phyloP scores from a whole-genome alignment of 2,888 invertebrate genomes.

The Coelinius sp. region DNA sequence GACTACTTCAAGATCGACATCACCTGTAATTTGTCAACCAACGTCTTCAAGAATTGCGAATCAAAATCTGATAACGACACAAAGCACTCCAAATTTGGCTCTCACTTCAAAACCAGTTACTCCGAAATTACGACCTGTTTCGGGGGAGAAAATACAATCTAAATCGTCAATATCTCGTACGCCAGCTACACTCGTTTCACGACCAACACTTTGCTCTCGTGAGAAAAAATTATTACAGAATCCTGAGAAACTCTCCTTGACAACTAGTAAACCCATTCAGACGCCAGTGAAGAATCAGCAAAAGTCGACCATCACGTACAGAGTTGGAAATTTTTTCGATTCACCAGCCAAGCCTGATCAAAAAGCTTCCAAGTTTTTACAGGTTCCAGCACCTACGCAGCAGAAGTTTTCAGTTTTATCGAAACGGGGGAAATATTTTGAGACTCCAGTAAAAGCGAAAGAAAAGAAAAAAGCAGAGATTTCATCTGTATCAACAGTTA shows the following conservation, averaged over 20 bases:
- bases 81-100: neutral
- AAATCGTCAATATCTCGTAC: neutral
- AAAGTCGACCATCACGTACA: neutral
- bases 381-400: neutral
- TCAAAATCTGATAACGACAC: neutral
- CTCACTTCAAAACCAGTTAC: neutral
- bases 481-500: neutral
- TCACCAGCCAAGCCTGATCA: neutral
- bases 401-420: neutral
- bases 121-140: neutral
- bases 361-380: neutral
- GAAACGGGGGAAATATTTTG: neutral
- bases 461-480: neutral
- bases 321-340: neutral
- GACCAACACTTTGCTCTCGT: neutral
- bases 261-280: neutral
- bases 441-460: neutral
- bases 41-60: neutral
- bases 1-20: neutral
- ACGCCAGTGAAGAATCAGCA: neutral
- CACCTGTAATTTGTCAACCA: neutral
- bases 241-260: neutral
- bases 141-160: neutral
- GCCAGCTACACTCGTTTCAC: neutral
- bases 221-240: neutral